Evolutionary conservation across 2,797 vertebrate genomes (phyloP).

Genomic region (Sebastes diaconus): DNA sequence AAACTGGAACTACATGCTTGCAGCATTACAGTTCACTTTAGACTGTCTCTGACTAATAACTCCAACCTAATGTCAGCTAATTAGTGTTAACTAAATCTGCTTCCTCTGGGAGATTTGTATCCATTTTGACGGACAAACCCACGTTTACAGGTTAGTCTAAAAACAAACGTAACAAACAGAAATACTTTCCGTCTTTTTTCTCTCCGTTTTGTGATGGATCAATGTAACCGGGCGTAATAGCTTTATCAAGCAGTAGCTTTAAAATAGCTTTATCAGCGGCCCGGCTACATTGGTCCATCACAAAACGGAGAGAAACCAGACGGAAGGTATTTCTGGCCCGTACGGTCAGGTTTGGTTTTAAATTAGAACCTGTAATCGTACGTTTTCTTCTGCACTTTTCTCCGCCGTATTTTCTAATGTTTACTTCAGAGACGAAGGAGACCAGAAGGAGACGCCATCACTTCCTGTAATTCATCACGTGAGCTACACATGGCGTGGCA

Average conservation of each 20-base stretch:
- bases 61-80: background rate
- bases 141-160: too few species aligned
- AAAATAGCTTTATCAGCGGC: background rate
- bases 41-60: background rate
- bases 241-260: background rate
- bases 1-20: too few species aligned
- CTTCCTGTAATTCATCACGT: background rate
- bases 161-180: too few species aligned
- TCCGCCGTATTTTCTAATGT: rapidly evolving
- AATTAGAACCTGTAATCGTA: background rate
- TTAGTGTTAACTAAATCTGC: background rate
- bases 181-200: background rate
- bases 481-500: background rate
- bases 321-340: too few species aligned
- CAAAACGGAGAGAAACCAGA: too few species aligned
- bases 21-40: too few species aligned
- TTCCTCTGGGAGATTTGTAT: background rate
- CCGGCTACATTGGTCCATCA: too few species aligned
- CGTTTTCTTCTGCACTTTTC: background rate
- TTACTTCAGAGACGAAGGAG: background rate
- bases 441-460: background rate
- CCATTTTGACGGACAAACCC: too few species aligned
- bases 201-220: background rate
- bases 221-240: background rate
- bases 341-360: background rate